Conservation (phyloP, 2,888 invertebrate genomes). For the Chirona hameri region DNA sequence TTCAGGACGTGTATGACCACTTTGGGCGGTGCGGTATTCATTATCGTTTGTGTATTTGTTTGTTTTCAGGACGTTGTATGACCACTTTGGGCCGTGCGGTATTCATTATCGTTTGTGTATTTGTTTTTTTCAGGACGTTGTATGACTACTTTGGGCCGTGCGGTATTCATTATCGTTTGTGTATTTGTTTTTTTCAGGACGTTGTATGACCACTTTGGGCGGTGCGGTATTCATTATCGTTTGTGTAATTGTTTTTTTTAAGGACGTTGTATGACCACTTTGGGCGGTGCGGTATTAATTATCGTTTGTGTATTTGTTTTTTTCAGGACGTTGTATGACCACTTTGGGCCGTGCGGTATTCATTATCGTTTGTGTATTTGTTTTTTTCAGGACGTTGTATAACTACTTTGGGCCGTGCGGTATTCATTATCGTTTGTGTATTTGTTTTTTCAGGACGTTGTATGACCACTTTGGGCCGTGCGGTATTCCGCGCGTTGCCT, state of each 20-base stretch:
- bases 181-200: slow-evolving; percentile 41
- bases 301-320: background rate
- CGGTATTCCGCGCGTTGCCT: slow-evolving; percentile 67
- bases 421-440: slow-evolving; percentile 47
- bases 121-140: slow-evolving; percentile 43
- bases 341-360: slow-evolving; percentile 66
- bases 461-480: slow-evolving; percentile 68
- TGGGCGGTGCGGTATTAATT: slow-evolving; percentile 62
- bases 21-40: slow-evolving; percentile 69
- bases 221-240: slow-evolving; percentile 59
- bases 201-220: slow-evolving; percentile 62
- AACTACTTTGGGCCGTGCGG: slow-evolving; percentile 69
- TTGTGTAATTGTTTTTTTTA: slow-evolving; percentile 38
- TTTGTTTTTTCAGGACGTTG: slow-evolving; percentile 42
- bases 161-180: slow-evolving; percentile 53
- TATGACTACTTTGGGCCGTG: slow-evolving; percentile 68
- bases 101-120: slow-evolving; percentile 48
- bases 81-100: slow-evolving; percentile 68
- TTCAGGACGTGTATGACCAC: slow-evolving; percentile 55
- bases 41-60: background rate
- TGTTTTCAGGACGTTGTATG: slow-evolving; percentile 50
- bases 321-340: slow-evolving; percentile 53
- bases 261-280: slow-evolving; percentile 58
- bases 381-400: slow-evolving; percentile 48
- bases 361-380: slow-evolving; percentile 44